Conservation (phyloP, 2,888 invertebrate genomes). For the Metalampra italica region DNA sequence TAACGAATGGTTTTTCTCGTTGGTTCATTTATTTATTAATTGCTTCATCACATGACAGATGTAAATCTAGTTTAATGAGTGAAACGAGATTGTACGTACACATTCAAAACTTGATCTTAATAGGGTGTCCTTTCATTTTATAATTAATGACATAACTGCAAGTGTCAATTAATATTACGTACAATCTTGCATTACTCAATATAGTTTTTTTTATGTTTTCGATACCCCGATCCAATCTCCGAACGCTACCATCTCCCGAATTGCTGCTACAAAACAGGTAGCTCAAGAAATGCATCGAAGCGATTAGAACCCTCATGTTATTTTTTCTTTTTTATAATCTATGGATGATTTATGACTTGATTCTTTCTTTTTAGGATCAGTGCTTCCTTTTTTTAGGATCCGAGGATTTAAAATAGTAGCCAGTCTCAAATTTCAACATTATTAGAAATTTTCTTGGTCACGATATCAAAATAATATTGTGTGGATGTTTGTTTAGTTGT, state of each 20-base stretch:
- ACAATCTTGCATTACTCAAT: too few relatives aligned
- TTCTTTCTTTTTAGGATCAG: too few relatives aligned
- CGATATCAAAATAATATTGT: too few relatives aligned
- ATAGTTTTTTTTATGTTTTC: too few relatives aligned
- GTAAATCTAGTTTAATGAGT: neutral
- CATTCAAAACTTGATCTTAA: too few relatives aligned
- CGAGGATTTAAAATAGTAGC: constrained; percentile 29
- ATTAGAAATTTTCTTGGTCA: constrained; percentile 13
- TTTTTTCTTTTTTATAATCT: constrained; percentile 36
- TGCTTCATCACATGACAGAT: constrained; percentile 6
- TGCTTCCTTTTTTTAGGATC: constrained; percentile 21
- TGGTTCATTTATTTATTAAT: constrained; percentile 3
- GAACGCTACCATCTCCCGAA: neutral
- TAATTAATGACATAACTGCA: too few relatives aligned
- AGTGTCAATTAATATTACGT: too few relatives aligned
- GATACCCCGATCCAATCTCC: neutral
- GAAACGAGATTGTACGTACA: too few relatives aligned
- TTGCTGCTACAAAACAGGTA: constrained; percentile 39
- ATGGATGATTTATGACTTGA: constrained; percentile 40
- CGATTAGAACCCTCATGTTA: constrained; percentile 47
- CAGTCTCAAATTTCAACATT: constrained; percentile 41
- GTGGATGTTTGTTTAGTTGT: too few relatives aligned
- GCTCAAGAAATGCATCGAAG: constrained; percentile 46
- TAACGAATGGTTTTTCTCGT: constrained; percentile 14
- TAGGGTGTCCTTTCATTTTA: too few relatives aligned